These are phyloP conservation scores for Ciconia maguari DNA, from an alignment of 2,113 vertebrate genomes.

Conservation along the genomic window DNA sequence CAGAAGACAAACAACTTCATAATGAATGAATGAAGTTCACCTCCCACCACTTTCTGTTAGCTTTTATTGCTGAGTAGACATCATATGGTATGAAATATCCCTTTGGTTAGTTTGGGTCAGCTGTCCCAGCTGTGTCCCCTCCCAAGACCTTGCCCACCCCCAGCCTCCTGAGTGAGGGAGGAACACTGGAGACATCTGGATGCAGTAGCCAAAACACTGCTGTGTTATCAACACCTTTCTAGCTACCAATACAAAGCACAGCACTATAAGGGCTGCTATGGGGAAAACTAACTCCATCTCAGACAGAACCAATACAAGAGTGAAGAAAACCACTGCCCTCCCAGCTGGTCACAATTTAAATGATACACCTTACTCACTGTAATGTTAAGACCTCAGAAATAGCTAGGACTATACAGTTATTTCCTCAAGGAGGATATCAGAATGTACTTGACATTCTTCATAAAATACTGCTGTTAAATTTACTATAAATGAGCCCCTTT, in stretches of 20 bases:
- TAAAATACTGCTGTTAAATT: background rate
- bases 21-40: no score
- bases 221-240: background rate
- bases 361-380: no score
- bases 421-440: background rate
- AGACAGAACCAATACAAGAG: background rate
- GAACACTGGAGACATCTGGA: background rate
- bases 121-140: background rate
- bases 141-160: background rate
- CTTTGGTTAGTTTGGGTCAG: background rate
- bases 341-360: background rate
- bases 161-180: background rate
- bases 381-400: background rate
- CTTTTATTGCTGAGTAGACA: background rate
- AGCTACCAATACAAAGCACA: background rate
- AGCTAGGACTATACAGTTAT: background rate
- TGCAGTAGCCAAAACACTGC: background rate
- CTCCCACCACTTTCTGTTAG: background rate
- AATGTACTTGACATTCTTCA: background rate
- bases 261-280: background rate
- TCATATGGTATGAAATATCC: no score
- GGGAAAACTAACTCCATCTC: background rate
- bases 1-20: accelerated
- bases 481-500: background rate
- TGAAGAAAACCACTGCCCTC: background rate